Percentiles rank a stretch among this genome's conserved stretches.
These are phyloP conservation scores for Alexandromys oeconomus DNA, from an alignment of 2,797 vertebrate genomes.

Conservation along the genomic window DNA sequence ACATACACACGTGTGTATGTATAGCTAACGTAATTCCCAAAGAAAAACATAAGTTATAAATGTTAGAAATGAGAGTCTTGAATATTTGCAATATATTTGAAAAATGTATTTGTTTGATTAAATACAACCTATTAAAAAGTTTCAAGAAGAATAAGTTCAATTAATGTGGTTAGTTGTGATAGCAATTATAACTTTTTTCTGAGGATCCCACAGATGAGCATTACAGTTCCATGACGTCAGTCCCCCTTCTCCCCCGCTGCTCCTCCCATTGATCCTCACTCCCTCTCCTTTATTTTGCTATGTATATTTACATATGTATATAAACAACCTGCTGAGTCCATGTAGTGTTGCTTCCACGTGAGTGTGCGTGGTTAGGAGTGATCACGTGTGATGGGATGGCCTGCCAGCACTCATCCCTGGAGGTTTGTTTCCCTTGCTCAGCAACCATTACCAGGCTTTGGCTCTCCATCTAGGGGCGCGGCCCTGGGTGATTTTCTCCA, in stretches of 20 bases:
- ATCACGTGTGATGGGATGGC: background rate
- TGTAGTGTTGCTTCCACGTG: background rate
- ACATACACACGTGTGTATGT: background rate
- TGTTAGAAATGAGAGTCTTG: background rate
- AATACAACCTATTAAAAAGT: background rate
- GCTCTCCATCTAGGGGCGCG: background rate
- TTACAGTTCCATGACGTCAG: background rate
- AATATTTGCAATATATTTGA: background rate
- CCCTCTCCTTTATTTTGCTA: background rate
- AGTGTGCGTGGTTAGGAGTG: background rate
- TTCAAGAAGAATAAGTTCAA: background rate
- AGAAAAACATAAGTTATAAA: constrained; percentile 3
- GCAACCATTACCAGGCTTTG: background rate
- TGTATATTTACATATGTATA: background rate
- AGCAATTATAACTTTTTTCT: background rate
- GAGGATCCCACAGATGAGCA: background rate
- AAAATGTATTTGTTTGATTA: constrained; percentile 1
- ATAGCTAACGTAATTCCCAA: background rate
- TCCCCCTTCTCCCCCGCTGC: background rate
- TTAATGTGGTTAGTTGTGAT: background rate
- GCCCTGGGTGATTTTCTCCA: background rate
- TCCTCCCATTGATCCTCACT: background rate
- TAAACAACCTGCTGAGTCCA: background rate
- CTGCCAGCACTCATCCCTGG: background rate
- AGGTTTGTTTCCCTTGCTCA: background rate